phyloP scores from a whole-genome alignment of 2,113 vertebrate species.

The Psittacara wagleri region DNA sequence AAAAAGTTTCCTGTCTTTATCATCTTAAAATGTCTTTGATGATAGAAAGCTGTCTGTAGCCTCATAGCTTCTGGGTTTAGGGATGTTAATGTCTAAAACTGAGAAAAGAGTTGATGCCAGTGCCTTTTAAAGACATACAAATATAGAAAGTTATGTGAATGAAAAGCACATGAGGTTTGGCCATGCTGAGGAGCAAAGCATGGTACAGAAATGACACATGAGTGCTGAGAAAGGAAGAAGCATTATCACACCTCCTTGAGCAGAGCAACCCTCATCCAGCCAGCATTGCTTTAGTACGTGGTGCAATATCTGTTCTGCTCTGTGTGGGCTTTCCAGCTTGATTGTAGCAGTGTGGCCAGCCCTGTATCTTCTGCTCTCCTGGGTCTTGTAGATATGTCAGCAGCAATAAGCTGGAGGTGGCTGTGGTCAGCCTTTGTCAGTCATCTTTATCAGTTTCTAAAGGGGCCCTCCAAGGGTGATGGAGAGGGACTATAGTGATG shows the following conservation, averaged over 20 bases:
- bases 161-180: accelerated
- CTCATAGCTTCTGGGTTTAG: not conserved
- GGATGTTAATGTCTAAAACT: not conserved
- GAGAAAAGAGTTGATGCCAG: not conserved
- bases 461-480: not conserved
- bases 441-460: not conserved
- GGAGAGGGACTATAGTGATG: not conserved
- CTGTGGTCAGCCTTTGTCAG: accelerated
- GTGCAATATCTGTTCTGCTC: accelerated
- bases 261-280: not conserved
- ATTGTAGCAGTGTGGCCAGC: not conserved
- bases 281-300: not conserved
- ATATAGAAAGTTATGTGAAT: not conserved
- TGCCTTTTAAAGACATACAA: not conserved
- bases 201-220: not conserved
- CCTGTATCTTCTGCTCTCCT: not conserved
- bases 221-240: not conserved
- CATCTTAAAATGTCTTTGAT: not conserved
- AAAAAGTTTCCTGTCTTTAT: not conserved
- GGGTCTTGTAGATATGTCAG: accelerated
- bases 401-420: not conserved
- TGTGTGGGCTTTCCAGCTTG: accelerated
- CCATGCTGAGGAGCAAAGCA: accelerated
- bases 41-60: not conserved
- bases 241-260: not conserved